A percentile compares a stretch with the other conserved stretches of the same genome.
phyloP scores from a whole-genome alignment of 53 echinoderm and acorn worm genomes.

The Antedon mediterranea region DNA sequence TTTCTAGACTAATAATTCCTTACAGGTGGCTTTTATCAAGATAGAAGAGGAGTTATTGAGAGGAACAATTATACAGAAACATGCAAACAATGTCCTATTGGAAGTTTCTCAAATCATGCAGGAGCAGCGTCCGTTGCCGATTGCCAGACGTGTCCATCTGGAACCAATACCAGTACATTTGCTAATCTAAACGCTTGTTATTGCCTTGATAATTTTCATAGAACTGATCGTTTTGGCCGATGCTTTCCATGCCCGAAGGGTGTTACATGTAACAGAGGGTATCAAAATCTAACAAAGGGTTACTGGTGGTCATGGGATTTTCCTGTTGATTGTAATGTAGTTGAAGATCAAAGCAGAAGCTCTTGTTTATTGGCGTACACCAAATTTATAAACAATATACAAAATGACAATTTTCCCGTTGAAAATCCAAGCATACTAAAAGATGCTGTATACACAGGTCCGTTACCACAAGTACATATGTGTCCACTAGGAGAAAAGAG shows the following conservation, averaged over 20 bases:
- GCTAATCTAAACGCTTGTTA: background rate
- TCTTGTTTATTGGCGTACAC: background rate
- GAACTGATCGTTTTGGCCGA: conserved; percentile 20
- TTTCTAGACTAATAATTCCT: no score
- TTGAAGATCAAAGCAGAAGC: background rate
- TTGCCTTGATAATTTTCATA: conserved; percentile 23
- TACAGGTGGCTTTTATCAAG: background rate
- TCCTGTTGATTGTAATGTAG: background rate
- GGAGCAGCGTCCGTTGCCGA: background rate
- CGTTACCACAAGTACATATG: conserved; percentile 11
- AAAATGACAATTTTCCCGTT: no score
- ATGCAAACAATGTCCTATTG: background rate
- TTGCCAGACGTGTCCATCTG: background rate
- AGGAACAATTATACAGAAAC: background rate
- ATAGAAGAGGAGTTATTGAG: background rate
- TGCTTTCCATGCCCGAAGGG: conserved; percentile 27
- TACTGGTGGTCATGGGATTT: conserved; percentile 35
- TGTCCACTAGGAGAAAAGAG: conserved; percentile 4
- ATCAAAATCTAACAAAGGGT: conserved; percentile 18
- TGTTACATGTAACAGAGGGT: conserved; percentile 22
- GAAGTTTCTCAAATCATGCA: background rate
- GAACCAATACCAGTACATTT: background rate
- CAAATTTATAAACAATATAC: no score
- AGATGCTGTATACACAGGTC: background rate
- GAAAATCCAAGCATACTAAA: no score